Base-by-base conservation (phyloP, 2,797 vertebrate species). In the Liasis olivaceus region DNA sequence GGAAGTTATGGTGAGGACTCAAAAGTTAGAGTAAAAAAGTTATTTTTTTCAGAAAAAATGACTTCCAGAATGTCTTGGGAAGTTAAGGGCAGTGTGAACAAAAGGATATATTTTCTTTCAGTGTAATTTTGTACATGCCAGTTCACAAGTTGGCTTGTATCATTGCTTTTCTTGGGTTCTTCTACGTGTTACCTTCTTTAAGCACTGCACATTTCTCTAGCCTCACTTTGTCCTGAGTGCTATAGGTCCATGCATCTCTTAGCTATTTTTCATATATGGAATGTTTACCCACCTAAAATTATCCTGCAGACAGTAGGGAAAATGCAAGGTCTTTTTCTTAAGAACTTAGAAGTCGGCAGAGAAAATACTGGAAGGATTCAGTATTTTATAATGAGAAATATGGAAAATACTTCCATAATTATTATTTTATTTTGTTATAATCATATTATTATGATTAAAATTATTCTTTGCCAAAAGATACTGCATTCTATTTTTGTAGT, bases 1-100 rank as follows among this genome's bases (percentile, higher is more conserved):
- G 99, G 99, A 99, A 95, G 98, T 98, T 94, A 99, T 99, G 99
- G 99, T 99, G 95, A 98, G 98, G 1, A 90, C 58, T 56, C 91
- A 20, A 36, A 77, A 31, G 56, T 3, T 69, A 36, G 51, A 24
- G n/a, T 24, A 93, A 20, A 31, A 36, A 69, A 31, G 17, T 15
- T 90, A 4, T 2, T 77, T 93, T 31, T 13, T 2, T 93, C 26
- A 64, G n/a, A n/a, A 42, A 42, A 56, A 86, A 26, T 31, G 0
- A 14, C 15, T 42, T 90, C 31, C 24, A 20, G 5, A 54, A 36
- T 26, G 89, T 85, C 62, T 85, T 89, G 51, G 36, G 56, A 86
- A 72, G 42, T 69, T 62, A 60, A 91, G 5, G 26, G 51, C 64
- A 87, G 26, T 2, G 15, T 60, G 54, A 87, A 26, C 60, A 22